Percentiles rank a stretch among this genome's conserved stretches.
Conservation (phyloP, 2,113 vertebrate genomes). For the Elephantulus edwardii region DNA sequence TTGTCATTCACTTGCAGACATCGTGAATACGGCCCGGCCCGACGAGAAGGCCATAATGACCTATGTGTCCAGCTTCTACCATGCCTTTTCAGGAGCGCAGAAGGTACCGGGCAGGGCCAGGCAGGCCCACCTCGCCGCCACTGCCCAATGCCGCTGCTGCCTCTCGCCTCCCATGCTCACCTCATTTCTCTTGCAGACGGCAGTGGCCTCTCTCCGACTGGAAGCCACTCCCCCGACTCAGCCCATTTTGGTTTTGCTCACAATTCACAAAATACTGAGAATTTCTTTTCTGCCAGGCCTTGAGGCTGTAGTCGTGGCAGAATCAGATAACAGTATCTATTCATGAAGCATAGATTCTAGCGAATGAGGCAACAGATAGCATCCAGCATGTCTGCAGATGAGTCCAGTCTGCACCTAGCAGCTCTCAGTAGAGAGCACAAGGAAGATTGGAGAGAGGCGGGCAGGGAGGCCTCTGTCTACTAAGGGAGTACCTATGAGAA, state of each 20-base stretch:
- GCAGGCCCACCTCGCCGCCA: slow-evolving; percentile 62
- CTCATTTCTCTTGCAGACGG: slow-evolving; percentile 80
- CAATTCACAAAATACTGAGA: accelerated
- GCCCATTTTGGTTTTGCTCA: neutral
- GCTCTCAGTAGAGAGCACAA: neutral
- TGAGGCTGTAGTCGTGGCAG: neutral
- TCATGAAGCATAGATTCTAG: neutral
- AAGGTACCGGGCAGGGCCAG: slow-evolving; percentile 92
- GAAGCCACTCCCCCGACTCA: slow-evolving; percentile 58
- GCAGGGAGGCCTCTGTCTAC: neutral
- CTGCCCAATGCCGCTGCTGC: slow-evolving; percentile 72
- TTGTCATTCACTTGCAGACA: slow-evolving; percentile 90
- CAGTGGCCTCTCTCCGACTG: slow-evolving; percentile 54
- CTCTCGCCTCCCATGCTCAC: slow-evolving; percentile 66
- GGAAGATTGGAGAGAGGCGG: neutral
- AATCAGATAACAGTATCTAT: neutral
- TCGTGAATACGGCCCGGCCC: slow-evolving; percentile 96
- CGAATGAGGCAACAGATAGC: neutral
- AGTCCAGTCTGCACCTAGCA: neutral
- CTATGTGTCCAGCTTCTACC: slow-evolving; percentile 99
- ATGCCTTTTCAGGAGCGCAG: slow-evolving; percentile 98
- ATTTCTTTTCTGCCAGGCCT: neutral
- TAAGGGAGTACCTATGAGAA: neutral
- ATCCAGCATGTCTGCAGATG: too few species aligned
- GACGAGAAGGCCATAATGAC: slow-evolving; percentile 99